Evolutionary conservation across 92 coral and sea anemone species (phyloP), one percentile per base, ranked within the genome.

Genomic region (Palythoa caribaeorum): DNA sequence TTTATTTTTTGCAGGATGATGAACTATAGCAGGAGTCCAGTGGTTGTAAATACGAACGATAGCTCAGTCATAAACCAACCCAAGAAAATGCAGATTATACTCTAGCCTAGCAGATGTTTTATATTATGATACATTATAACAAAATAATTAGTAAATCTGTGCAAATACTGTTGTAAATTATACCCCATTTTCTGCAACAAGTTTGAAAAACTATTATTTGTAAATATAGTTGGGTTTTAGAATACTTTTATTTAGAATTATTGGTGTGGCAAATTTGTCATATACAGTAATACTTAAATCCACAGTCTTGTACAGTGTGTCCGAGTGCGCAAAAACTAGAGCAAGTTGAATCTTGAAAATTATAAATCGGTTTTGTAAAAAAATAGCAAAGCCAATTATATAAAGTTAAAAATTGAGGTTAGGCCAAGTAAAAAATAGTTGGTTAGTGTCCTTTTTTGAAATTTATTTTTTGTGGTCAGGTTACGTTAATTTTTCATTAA

Each of bases 1-100:
- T 38, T 72, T 35, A 77, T 88, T 59, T 17, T 63, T 63, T 63
- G 35, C 70, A 63, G 70, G 70, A 63, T n/a, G 70, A 63, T 63
- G 70, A 63, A 63, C 70, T 63, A 63, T 63, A 63, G 70, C 70
- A 63, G 70, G 70, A 63, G 9, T 63, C 17, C 70, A 63, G 19
- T 63, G 70, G n/a, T 35, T 63, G 70, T 63, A 17, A 63, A 63
- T 63, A 63, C n/a, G 70, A 63, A 63, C 70, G n/a, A 17, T 63
- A n/a, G 10, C 70, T 17, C 70, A 63, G 21, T 17, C 70, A 5
- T 11, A 63, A 63, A 63, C 21, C 70, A n/a, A 63, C 37, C 70
- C 20, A 63, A 63, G 70, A 63, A 63, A 63, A 63, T 63, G 20
- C 70, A 63, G 70, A 63, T 17, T 17, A 63, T 63, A 63, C 70